Conservation (phyloP, 2,113 vertebrate genomes). For the Illadopsis cleaveri region DNA sequence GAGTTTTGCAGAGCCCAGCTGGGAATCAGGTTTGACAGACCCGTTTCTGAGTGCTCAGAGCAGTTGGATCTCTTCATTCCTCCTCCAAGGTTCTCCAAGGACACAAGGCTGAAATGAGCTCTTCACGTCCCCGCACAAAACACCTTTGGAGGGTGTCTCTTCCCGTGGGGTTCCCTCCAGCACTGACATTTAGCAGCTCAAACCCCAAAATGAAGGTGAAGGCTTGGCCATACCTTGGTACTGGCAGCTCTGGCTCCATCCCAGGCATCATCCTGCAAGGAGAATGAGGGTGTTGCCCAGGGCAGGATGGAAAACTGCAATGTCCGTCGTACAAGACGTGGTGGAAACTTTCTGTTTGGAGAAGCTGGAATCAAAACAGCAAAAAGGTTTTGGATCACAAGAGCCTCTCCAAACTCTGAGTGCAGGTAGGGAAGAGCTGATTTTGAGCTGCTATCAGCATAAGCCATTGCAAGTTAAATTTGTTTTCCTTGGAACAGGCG, state of each 20-base stretch:
- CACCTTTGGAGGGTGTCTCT: neutral
- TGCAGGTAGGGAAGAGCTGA: neutral
- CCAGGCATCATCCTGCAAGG: accelerated
- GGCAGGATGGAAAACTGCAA: neutral
- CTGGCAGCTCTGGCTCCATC: neutral
- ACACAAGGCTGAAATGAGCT: accelerated
- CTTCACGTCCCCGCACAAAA: accelerated
- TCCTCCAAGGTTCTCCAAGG: neutral
- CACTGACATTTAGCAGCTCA: neutral
- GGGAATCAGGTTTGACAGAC: neutral
- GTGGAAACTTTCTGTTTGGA: neutral
- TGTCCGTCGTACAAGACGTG: accelerated
- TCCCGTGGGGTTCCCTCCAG: neutral
- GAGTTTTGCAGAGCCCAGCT: neutral
- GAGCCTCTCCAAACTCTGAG: neutral
- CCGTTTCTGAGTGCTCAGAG: neutral
- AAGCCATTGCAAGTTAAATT: neutral
- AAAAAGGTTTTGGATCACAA: neutral
- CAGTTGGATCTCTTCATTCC: neutral
- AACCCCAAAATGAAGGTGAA: neutral
- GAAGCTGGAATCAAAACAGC: neutral
- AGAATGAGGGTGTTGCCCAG: accelerated
- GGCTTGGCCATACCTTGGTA: neutral
- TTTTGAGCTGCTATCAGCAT: neutral
- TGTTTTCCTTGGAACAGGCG: conserved; percentile 52